phyloP scores from a whole-genome alignment of 2,888 invertebrate genomes.

The Diplazon laetatorius region DNA sequence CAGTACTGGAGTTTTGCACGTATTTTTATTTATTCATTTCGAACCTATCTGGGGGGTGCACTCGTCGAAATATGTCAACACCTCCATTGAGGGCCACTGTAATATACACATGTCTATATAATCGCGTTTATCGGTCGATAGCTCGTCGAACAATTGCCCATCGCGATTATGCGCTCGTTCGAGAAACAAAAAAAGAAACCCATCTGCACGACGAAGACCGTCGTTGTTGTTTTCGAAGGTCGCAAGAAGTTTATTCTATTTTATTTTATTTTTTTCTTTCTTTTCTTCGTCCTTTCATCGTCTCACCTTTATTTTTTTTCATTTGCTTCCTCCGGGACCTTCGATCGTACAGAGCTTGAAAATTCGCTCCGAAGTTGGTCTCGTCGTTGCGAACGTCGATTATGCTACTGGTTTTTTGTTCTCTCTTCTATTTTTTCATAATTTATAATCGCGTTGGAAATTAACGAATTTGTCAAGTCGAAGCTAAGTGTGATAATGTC shows the following conservation, averaged over 20 bases:
- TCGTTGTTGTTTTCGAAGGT: background rate
- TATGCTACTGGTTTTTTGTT: background rate
- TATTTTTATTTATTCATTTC: no score
- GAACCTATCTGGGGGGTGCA: no score
- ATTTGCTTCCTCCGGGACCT: constrained; percentile 8
- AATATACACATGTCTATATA: no score
- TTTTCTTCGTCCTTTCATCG: no score
- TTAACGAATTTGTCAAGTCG: constrained; percentile 12
- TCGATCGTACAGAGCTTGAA: background rate
- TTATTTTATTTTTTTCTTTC: constrained; percentile 18
- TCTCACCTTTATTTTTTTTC: no score
- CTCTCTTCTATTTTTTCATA: background rate
- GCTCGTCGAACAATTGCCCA: background rate
- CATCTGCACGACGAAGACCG: constrained; percentile 8
- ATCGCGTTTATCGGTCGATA: constrained; percentile 32
- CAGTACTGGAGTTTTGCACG: no score
- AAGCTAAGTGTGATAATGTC: constrained; percentile 41
- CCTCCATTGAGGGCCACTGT: no score
- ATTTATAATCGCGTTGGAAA: constrained; percentile 23
- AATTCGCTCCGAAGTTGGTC: constrained; percentile 16
- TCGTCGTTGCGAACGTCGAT: constrained; percentile 6
- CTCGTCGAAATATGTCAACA: no score
- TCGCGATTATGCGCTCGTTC: background rate
- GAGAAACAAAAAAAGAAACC: no score
- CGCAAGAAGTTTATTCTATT: background rate